Evolutionary conservation across 2,797 vertebrate species (phyloP), one percentile per base, ranked within the genome.

Genomic region (Adrianichthys oophorus): DNA sequence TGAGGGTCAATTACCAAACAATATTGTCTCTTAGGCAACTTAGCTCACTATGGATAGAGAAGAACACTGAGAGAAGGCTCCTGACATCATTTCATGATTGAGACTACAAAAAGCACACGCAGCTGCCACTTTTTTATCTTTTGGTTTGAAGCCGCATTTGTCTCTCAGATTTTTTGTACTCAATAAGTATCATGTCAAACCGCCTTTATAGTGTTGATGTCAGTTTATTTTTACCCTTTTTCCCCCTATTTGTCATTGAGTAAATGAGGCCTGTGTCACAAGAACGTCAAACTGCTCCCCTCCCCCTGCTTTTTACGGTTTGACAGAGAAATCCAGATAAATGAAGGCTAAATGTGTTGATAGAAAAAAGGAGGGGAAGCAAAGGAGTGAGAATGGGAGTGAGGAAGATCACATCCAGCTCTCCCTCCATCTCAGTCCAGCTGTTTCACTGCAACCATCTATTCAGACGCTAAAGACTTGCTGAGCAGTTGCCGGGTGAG

Each of bases 1-100:
- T 72, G 84, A 86, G 72, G 78, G 80, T 86, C 82, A 75, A 83
- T 85, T 80, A 80, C 56, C 72, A 57, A 14, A 52, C 40, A 1
- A 70, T 26, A 68, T 78, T 81, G 72, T 74, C 74, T 73, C 71
- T 63, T 19, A 19, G 19, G 19, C 19, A 19, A 19, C 19, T 19
- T 19, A 19, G 19, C 19, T 19, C 3, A 19, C 19, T 3, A 19
- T 2, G 19, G 3, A 19, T 57, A 53, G 72, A 77, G 76, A 72
- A 29, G 65, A 50, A 47, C 49, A 59, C 53, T 61, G 63, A 76
- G 49, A 13, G 45, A 67, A 72, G 65, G 72, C 66, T 75, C 54
- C 65, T 74, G 78, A 75, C 72, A 79, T 65, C 64, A 64, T 83
- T 80, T 80, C 70, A 59, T 54, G 52, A 75, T 78, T 77, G 58